These are phyloP conservation scores for Yponomeuta evonymella DNA, from an alignment of 2,888 invertebrate genomes.

Conservation along the genomic window DNA sequence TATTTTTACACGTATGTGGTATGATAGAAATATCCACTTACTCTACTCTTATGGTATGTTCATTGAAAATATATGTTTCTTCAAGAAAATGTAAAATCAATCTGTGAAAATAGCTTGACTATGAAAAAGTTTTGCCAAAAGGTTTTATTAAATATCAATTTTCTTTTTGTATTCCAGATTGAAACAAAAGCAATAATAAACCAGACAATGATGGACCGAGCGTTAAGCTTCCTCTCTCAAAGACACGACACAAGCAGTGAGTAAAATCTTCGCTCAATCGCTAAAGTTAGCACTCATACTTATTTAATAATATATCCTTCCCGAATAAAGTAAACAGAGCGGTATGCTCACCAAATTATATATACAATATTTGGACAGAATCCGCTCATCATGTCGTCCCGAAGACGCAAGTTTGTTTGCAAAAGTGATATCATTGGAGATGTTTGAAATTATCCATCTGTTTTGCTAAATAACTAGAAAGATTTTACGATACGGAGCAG, in stretches of 20 bases:
- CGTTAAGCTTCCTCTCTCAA: constrained; percentile 39
- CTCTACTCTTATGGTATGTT: too few relatives aligned
- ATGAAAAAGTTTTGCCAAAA: too few relatives aligned
- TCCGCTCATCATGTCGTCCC: neutral
- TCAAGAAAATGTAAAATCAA: too few relatives aligned
- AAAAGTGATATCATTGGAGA: neutral
- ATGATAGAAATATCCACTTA: too few relatives aligned
- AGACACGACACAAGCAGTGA: constrained; percentile 49
- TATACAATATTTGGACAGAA: constrained; percentile 3
- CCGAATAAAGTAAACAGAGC: neutral
- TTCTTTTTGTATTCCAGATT: constrained; percentile 43
- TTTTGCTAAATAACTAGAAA: neutral
- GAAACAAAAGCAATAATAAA: constrained; percentile 38
- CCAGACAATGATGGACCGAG: constrained; percentile 49
- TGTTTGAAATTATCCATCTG: constrained; percentile 8
- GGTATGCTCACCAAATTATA: neutral
- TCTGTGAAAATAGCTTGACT: too few relatives aligned
- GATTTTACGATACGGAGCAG: neutral
- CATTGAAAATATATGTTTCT: too few relatives aligned
- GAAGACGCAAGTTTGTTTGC: neutral
- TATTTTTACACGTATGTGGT: too few relatives aligned
- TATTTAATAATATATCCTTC: neutral
- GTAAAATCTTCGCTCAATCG: constrained; percentile 20
- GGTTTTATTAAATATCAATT: neutral
- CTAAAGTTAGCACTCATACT: neutral